These are phyloP conservation scores for Typhlomys cinereus DNA, from an alignment of 2,113 vertebrate species.

Conservation along the genomic window DNA sequence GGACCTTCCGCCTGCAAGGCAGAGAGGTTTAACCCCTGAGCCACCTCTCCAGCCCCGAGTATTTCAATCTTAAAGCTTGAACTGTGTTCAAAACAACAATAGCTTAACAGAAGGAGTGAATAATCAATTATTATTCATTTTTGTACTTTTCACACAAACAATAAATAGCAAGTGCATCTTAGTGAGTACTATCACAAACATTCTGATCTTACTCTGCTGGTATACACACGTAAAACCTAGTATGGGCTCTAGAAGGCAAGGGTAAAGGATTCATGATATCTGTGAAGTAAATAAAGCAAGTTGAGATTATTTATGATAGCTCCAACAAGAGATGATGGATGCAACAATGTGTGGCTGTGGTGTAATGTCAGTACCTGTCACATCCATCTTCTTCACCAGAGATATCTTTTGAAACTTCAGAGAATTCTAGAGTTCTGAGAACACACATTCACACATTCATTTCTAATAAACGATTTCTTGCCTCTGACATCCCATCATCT, in stretches of 20 bases:
- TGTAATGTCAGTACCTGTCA: neutral
- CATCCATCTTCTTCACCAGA: neutral
- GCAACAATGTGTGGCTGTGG: neutral
- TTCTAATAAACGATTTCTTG: neutral
- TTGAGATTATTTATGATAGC: neutral
- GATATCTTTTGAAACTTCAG: neutral
- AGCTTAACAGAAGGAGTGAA: slow-evolving; percentile 11
- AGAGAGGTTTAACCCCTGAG: too few species aligned
- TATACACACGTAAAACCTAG: neutral
- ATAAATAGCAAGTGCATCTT: neutral
- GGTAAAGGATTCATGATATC: neutral
- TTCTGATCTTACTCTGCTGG: neutral
- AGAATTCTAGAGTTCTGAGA: neutral
- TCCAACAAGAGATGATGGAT: neutral
- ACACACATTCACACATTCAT: neutral
- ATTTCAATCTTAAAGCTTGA: slow-evolving; percentile 13
- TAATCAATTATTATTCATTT: neutral
- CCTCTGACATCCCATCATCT: neutral
- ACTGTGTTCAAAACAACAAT: neutral
- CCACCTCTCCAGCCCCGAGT: too few species aligned
- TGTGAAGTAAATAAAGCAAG: neutral
- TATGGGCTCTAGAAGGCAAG: neutral
- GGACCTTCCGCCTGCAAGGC: too few species aligned
- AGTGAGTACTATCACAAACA: neutral
- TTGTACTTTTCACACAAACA: neutral